These are phyloP conservation scores for Euura saliciscinereae DNA, from an alignment of 1,140 invertebrate species.

Conservation along the genomic window DNA sequence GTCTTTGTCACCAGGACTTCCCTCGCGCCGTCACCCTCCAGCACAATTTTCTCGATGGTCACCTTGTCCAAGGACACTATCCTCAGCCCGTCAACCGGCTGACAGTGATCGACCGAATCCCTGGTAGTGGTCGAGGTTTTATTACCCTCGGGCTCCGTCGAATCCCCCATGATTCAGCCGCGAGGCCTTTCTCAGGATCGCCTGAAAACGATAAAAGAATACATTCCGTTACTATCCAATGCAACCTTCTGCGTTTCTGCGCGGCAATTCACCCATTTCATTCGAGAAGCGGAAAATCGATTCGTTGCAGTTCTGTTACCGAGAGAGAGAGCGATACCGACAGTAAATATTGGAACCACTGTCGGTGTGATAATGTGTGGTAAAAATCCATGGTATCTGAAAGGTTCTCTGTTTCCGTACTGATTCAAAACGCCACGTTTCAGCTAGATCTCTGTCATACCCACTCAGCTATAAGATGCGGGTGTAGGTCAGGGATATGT, in stretches of 20 bases:
- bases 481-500: not conserved
- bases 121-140: not conserved
- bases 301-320: no score
- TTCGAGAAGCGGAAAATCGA: not conserved
- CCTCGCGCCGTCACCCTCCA: constrained; percentile 31
- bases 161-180: not conserved
- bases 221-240: not conserved
- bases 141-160: not conserved
- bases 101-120: not conserved
- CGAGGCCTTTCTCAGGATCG: not conserved
- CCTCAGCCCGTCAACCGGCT: constrained; percentile 1
- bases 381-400: no score
- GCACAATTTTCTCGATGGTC: constrained; percentile 39
- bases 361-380: no score
- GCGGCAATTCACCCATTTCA: not conserved
- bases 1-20: constrained; percentile 37
- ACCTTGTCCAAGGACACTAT: constrained; percentile 36
- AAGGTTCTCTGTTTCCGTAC: no score
- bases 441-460: no score
- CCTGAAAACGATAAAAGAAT: not conserved
- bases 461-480: no score
- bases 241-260: not conserved
- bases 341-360: no score
- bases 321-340: no score
- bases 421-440: no score